Evolutionary conservation across 2,888 invertebrate species (phyloP).

Genomic region (Drosophila nigritarsus): DNA sequence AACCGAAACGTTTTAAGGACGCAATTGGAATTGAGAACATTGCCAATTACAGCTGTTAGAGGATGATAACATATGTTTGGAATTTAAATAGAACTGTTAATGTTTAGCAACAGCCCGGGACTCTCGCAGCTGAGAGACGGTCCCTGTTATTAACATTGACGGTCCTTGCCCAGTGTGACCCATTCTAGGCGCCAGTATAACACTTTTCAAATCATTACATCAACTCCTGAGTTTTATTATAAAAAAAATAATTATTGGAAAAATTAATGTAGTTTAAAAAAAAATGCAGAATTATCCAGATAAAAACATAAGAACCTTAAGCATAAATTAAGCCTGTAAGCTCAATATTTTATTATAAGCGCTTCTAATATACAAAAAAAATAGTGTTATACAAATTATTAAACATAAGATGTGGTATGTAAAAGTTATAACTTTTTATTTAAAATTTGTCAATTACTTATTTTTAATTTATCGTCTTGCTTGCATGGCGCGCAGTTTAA

Average conservation of each 20-base stretch:
- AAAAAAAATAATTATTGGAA: neutral
- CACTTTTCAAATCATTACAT: constrained; percentile 31
- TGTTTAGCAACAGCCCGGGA: constrained; percentile 33
- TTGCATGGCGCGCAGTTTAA: neutral
- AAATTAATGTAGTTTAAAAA: neutral
- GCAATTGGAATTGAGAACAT: constrained; percentile 30
- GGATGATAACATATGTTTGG: constrained; percentile 35
- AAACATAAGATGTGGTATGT: neutral
- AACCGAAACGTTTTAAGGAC: constrained; percentile 1
- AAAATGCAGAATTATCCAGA: neutral
- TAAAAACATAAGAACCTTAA: neutral
- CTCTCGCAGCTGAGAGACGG: constrained; percentile 19
- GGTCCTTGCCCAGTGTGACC: constrained; percentile 45
- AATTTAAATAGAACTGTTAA: constrained; percentile 7
- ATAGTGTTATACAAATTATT: neutral
- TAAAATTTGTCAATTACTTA: neutral
- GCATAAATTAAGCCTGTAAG: neutral
- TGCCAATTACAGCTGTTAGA: constrained; percentile 48
- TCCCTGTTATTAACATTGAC: constrained; percentile 1
- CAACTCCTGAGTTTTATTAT: neutral
- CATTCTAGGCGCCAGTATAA: constrained; percentile 49
- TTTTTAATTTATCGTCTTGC: neutral
- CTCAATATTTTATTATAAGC: neutral
- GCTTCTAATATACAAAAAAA: neutral
- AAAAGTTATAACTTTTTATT: neutral